Evolutionary conservation across 2,113 vertebrate species (phyloP).

Genomic region (Ciconia maguari): DNA sequence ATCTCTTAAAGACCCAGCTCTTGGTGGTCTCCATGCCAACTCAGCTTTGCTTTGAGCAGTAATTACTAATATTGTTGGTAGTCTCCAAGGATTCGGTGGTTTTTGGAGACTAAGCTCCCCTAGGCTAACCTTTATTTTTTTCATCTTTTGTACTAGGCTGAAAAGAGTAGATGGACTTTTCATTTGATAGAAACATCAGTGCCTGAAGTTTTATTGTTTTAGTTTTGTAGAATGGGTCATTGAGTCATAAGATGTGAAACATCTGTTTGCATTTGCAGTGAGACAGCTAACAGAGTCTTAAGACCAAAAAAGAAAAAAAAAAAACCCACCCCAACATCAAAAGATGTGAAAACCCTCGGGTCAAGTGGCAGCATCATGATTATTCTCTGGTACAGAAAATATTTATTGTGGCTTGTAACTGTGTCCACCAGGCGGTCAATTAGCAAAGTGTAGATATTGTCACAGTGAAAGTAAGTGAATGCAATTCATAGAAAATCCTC

Average conservation of each 20-base stretch:
- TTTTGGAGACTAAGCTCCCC: constrained; percentile 51
- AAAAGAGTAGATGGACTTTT: constrained; percentile 58
- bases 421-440: constrained; percentile 40
- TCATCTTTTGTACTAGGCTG: constrained; percentile 14
- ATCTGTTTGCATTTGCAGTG: constrained; percentile 67
- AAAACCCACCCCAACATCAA: not conserved
- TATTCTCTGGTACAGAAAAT: constrained; percentile 20
- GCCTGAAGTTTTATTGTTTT: constrained; percentile 54
- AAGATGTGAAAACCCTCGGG: not conserved
- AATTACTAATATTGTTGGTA: constrained; percentile 46
- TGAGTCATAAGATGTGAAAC: constrained; percentile 58
- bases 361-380: constrained; percentile 14
- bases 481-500: constrained; percentile 35
- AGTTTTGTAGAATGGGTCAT: constrained; percentile 49
- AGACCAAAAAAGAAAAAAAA: not conserved
- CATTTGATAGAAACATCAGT: constrained; percentile 65
- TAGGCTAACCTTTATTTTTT: constrained; percentile 51
- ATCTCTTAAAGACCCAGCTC: constrained; percentile 18
- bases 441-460: constrained; percentile 11
- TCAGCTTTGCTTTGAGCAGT: constrained; percentile 26
- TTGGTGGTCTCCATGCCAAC: constrained; percentile 58
- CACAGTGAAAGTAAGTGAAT: not conserved
- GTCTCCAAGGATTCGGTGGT: not conserved
- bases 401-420: constrained; percentile 12
- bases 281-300: constrained; percentile 30